Evolutionary conservation across 2,888 invertebrate genomes (phyloP), one percentile per base, ranked within the genome.

Genomic region (Magallana nippona): DNA sequence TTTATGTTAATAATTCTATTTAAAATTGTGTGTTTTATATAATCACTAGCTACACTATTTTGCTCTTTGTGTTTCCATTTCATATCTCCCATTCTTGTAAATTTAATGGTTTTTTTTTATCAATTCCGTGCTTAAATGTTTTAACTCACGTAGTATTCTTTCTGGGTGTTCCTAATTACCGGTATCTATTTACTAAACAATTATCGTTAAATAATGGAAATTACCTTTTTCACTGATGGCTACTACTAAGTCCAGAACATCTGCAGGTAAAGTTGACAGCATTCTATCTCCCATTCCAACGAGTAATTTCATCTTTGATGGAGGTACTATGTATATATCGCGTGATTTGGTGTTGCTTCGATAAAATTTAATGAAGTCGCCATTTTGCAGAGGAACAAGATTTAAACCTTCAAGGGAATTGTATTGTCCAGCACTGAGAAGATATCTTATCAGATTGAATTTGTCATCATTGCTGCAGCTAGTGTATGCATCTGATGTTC

Each of bases 371-470:
- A 57, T 82, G 78, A 83, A 87, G 3, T 60, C 11, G 0, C 85
- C 85, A 78, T 83, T 82, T 27, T 78, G 82, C n/a, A 88, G 44
- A 13, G 87, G 87, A 1, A 88, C 22, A 15, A 88, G 84, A 22
- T 84, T 81, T 15, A 88, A 19, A 32, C 80, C 84, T 0, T 83
- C 57, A n/a, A 87, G 55, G 5, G 77, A 22, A 8, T 22, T 13
- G 57, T 78, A 78, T 13, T 79, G 22, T 19, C 78, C 22, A 10
- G 83, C 82, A 44, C 63, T 57, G 2, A 84, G 81, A 13, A 87
- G 56, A 60, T 83, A 88, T 27, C 22, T 13, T 5, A 87, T 63
- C 1, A 88, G 81, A 19, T 80, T 22, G 1, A 84, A 32, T 80
- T 88, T 87, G 19, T 84, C 81, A 13, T 63, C 79, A 78, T 78